Conservation (phyloP, 2,797 vertebrate genomes). For the Vireo griseus region DNA sequence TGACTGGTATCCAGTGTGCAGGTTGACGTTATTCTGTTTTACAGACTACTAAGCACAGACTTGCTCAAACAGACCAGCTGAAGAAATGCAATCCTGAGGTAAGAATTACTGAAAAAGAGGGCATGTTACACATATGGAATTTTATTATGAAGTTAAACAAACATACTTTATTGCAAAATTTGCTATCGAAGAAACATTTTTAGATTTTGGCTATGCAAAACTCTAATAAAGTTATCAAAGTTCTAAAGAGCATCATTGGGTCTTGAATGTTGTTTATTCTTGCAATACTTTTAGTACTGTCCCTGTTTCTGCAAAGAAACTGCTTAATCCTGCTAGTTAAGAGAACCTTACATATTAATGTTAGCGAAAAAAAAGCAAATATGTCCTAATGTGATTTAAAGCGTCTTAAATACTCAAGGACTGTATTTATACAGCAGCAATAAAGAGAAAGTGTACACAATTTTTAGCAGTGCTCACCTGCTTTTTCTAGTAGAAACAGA, state of each 20-base stretch:
- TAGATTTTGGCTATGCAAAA: not conserved
- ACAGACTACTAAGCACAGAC: slow-evolving; percentile 59
- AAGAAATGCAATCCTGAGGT: slow-evolving; percentile 55
- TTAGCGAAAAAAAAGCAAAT: not conserved
- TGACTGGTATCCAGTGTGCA: not conserved
- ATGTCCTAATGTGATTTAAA: not conserved
- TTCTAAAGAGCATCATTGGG: not conserved
- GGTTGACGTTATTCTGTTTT: slow-evolving; percentile 48
- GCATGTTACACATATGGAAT: not conserved
- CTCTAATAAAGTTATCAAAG: not conserved
- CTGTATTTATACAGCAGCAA: not conserved
- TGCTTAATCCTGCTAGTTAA: not conserved
- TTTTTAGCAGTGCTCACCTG: not conserved
- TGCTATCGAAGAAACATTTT: not conserved
- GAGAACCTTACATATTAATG: not conserved
- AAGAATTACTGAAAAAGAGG: not conserved
- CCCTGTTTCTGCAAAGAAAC: not conserved
- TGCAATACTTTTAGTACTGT: not conserved
- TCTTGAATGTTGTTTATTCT: not conserved
- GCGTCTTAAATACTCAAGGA: not conserved
- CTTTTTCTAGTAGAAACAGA: not conserved
- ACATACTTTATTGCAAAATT: not conserved
- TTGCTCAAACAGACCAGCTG: slow-evolving; percentile 35
- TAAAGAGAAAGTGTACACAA: not conserved
- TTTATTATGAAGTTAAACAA: not conserved